Evolutionary conservation across 2,888 invertebrate species (phyloP), one percentile per base, ranked within the genome.

Genomic region (Chrysolina haemoptera): DNA sequence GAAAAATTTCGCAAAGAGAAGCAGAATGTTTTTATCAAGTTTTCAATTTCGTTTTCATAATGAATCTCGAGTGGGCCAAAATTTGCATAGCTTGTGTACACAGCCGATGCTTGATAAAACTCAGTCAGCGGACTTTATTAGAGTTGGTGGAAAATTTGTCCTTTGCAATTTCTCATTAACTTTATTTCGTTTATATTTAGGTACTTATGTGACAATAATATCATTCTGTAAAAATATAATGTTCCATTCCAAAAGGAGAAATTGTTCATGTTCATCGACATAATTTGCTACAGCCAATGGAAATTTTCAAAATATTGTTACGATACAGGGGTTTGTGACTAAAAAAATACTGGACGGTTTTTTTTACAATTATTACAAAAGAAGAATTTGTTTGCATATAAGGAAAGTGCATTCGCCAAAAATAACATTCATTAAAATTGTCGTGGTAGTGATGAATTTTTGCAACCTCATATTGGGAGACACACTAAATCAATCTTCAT

Each of bases 61-160:
- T 59, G 35, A 59, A 59, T 59, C 8, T 59, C 10, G 14, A 59
- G 27, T 5, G 59, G 27, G 14, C 35, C 59, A 35, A 59, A n/a
- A 59, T 59, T 35, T 59, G 59, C 59, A 27, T n/a, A 27, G 14
- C 35, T 35, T 59, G 35, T n/a, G 27, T 59, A 59, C 22, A 27
- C 14, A 35, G 27, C 14, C n/a, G 8, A 14, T 16, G 6, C n/a
- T n/a, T 16, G 50, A 50, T 16, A n/a, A 18, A 18, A 50, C 50
- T 50, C 59, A 35, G n/a, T 59, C 14, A n/a, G n/a, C 27, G 27
- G 27, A 59, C n/a, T 59, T 59, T 27, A 59, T 27, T 27, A n/a
- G 35, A 59, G 18, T 59, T 35, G 22, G n/a, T 59, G n/a, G 59
- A 59, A n/a, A 14, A 27, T n/a, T 4, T 43, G 12, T 5, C 27